These are phyloP conservation scores for Fregetta grallaria DNA, from an alignment of 2,113 vertebrate species.

Conservation along the genomic window DNA sequence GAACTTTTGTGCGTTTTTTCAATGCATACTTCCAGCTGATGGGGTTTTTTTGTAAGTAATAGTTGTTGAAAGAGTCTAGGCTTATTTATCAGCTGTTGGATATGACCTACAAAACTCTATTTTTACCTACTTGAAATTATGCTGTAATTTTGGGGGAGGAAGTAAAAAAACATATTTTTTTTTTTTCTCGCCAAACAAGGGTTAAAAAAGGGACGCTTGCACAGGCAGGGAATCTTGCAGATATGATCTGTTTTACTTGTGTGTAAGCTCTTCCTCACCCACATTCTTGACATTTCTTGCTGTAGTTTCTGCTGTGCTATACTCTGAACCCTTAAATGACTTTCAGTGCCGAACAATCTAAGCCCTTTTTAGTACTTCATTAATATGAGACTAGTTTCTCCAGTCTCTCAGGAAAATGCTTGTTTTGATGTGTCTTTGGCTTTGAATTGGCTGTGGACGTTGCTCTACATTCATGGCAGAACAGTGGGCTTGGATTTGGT, in stretches of 20 bases:
- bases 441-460: background rate
- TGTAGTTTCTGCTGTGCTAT: background rate
- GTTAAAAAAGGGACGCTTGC: background rate
- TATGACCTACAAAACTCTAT: slow-evolving; percentile 22
- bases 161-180: background rate
- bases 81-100: slow-evolving; percentile 20
- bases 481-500: background rate
- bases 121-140: slow-evolving; percentile 15
- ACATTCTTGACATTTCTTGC: slow-evolving; percentile 4
- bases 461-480: background rate
- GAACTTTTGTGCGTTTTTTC: slow-evolving; percentile 38
- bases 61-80: slow-evolving; percentile 1
- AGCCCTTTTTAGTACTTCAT: background rate
- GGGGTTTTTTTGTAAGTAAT: background rate
- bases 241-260: background rate
- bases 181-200: background rate
- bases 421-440: background rate
- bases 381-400: background rate
- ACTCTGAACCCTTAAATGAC: background rate
- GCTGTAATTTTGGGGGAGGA: background rate
- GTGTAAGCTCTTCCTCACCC: background rate
- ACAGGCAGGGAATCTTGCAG: background rate
- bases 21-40: slow-evolving; percentile 29
- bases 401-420: background rate
- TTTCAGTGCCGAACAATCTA: background rate